Evolutionary conservation across 2,888 invertebrate species (phyloP), one percentile per base, ranked within the genome.

Genomic region (Tipula unca): DNA sequence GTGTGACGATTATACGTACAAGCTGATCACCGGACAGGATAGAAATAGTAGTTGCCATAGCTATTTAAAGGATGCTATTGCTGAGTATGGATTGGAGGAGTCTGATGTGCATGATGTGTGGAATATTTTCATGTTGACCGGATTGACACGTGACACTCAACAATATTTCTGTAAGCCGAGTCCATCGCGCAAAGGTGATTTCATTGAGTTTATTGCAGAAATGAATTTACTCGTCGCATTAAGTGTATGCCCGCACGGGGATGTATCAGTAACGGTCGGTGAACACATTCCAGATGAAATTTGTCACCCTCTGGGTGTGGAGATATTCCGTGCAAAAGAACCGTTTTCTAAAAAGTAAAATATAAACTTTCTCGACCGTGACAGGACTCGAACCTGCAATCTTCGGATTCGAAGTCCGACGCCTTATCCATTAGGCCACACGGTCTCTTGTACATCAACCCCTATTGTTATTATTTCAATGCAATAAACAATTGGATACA

Each of bases 41-140:
- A 89, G 91, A 10, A 88, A 89, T 13, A 89, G 89, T 69, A 91
- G 91, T 85, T 92, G 92, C 83, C 92, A 92, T 86, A 91, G 91
- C 84, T 91, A 91, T 48, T 87, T 92, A 82, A 90, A 90, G 0
- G 89, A 90, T 82, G 92, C 92, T 0, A 88, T 90, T 1, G 88
- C 89, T 86, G 90, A 90, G 82, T 89, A 89, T 5, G 91, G 90
- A 10, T 87, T 92, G 85, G 87, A 87, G 2, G 92, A 92, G 86
- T 89, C 89, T 29, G 91, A 92, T 88, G 92, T 92, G 0, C 92
- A 92, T 87, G 92, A 92, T 88, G 92, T 92, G 1, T 91, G 92
- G 90, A 92, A 92, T 87, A 91, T 92, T 83, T 92, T 92, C 85
- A 92, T 92, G 91, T 91, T 91, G 86, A 92, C 92, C 0, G 92